Conservation (phyloP, 2,113 vertebrate genomes). For the Isurus oxyrinchus region DNA sequence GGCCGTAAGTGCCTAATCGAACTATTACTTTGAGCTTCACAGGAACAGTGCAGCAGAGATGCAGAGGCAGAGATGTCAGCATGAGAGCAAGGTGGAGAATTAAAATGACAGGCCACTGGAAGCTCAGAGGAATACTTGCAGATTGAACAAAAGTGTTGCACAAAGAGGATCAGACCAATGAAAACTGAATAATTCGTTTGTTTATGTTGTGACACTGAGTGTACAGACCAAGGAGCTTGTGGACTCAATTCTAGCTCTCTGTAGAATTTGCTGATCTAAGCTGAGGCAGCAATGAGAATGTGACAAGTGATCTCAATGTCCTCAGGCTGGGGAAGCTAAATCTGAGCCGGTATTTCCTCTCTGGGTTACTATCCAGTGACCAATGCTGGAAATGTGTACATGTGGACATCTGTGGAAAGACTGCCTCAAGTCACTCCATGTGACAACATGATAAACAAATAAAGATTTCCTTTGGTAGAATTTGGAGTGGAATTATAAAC, state of each 20-base stretch:
- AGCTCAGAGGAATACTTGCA: neutral
- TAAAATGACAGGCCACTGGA: neutral
- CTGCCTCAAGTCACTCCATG: neutral
- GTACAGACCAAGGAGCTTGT: neutral
- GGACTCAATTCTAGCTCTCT: neutral
- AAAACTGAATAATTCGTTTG: neutral
- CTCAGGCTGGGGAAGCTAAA: neutral
- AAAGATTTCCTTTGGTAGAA: neutral
- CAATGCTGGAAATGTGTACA: neutral
- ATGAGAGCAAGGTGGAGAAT: neutral
- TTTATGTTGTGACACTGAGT: neutral
- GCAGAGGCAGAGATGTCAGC: too few species aligned
- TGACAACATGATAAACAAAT: neutral
- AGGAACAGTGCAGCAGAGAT: too few species aligned
- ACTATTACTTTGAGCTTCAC: too few species aligned
- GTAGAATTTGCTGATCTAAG: neutral
- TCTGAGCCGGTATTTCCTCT: neutral
- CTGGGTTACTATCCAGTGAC: neutral
- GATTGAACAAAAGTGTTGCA: neutral
- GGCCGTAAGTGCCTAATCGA: too few species aligned
- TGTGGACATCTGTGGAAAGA: neutral
- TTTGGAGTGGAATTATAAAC: neutral
- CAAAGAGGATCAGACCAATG: too few species aligned
- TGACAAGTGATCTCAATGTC: neutral
- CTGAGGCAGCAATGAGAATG: neutral